phyloP scores from a whole-genome alignment of 2,888 invertebrate species.

The Julus scanicus region DNA sequence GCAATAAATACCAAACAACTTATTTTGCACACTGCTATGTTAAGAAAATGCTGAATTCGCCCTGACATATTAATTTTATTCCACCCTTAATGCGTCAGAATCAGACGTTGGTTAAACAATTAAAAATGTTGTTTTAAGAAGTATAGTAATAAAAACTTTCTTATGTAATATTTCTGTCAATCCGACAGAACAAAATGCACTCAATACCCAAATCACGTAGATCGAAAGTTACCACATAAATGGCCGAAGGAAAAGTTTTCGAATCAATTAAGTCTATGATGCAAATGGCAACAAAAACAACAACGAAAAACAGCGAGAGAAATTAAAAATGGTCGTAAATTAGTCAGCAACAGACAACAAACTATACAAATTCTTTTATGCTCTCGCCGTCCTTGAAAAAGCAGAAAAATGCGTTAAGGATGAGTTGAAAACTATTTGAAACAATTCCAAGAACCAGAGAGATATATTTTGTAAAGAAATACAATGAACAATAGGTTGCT shows the following conservation, averaged over 20 bases:
- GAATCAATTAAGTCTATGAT: constrained; percentile 17
- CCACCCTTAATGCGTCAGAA: not conserved
- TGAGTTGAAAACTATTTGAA: not conserved
- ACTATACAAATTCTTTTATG: not conserved
- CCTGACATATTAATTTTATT: too few species aligned
- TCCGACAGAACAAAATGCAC: not conserved
- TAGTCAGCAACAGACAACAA: constrained; percentile 5
- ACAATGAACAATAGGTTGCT: not conserved
- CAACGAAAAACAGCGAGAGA: not conserved
- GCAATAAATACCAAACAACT: too few species aligned
- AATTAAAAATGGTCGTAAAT: constrained; percentile 20
- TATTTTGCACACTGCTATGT: too few species aligned
- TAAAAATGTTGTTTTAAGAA: not conserved
- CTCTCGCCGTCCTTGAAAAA: not conserved
- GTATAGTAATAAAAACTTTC: not conserved
- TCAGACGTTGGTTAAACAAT: not conserved
- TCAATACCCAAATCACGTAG: not conserved
- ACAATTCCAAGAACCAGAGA: constrained; percentile 22
- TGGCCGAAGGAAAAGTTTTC: not conserved
- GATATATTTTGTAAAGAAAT: not conserved
- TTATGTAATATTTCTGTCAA: constrained; percentile 19
- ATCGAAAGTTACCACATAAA: not conserved
- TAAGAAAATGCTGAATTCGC: too few species aligned
- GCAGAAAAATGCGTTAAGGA: constrained; percentile 18
- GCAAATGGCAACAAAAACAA: constrained; percentile 6